These are phyloP conservation scores for Peromyscus melanophrys DNA, from an alignment of 2,797 vertebrate genomes.

Conservation along the genomic window DNA sequence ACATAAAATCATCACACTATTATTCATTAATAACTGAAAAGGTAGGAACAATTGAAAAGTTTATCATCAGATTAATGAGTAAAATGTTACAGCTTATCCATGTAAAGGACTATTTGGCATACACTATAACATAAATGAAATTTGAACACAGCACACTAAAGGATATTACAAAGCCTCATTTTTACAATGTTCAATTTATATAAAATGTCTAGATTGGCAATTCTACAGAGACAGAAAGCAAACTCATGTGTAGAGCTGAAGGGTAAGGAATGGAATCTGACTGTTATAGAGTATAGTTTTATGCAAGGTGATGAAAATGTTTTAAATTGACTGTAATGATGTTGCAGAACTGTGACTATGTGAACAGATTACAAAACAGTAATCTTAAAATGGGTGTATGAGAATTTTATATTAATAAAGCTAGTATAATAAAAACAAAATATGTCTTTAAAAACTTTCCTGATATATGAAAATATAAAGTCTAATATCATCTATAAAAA, in stretches of 20 bases:
- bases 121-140: background rate
- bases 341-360: background rate
- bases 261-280: background rate
- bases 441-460: background rate
- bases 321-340: background rate
- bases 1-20: background rate
- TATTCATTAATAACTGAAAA: constrained; percentile 17
- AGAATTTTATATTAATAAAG: background rate
- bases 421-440: constrained; percentile 34
- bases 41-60: background rate
- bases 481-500: constrained; percentile 21
- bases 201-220: background rate
- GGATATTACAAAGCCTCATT: background rate
- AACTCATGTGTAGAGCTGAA: background rate
- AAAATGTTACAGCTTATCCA: background rate
- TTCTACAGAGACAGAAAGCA: background rate
- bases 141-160: background rate
- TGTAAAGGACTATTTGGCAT: background rate
- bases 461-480: constrained; percentile 22
- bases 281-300: background rate
- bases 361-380: background rate
- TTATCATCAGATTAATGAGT: background rate
- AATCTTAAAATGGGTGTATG: background rate
- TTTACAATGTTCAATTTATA: background rate
- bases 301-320: background rate